phyloP scores from a whole-genome alignment of 1,140 invertebrate species.

The Ladona fulva region DNA sequence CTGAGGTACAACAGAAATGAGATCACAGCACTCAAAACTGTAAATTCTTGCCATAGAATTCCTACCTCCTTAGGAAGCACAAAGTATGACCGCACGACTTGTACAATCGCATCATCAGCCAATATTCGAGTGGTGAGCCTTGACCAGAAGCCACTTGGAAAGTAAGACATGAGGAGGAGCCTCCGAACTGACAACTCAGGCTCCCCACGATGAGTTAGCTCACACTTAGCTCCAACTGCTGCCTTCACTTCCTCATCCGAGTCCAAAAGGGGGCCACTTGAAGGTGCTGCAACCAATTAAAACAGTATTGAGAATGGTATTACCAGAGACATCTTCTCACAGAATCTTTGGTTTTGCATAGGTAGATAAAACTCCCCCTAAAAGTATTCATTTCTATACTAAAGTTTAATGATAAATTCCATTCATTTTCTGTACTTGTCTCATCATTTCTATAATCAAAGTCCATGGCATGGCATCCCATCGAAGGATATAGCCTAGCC shows the following conservation, averaged over 20 bases:
- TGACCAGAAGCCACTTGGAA: constrained; percentile 97
- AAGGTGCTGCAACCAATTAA: not conserved
- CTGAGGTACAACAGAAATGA: no score
- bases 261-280: not conserved
- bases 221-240: constrained; percentile 15
- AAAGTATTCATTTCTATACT: no score
- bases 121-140: constrained; percentile 83
- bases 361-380: no score
- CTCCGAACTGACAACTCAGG: constrained; percentile 51
- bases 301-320: not conserved
- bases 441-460: no score
- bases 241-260: not conserved
- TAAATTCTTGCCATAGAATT: no score
- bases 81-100: constrained; percentile 66
- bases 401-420: no score
- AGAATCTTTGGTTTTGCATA: no score
- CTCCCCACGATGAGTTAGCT: constrained; percentile 40
- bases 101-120: constrained; percentile 78
- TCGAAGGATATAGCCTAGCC: no score
- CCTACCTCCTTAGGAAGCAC: constrained; percentile 49
- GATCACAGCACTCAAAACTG: no score
- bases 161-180: constrained; percentile 85
- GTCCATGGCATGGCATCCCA: no score
- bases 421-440: no score
- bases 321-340: not conserved